Base-by-base conservation (phyloP, 2,113 vertebrate species). In the Struthidea cinerea region DNA sequence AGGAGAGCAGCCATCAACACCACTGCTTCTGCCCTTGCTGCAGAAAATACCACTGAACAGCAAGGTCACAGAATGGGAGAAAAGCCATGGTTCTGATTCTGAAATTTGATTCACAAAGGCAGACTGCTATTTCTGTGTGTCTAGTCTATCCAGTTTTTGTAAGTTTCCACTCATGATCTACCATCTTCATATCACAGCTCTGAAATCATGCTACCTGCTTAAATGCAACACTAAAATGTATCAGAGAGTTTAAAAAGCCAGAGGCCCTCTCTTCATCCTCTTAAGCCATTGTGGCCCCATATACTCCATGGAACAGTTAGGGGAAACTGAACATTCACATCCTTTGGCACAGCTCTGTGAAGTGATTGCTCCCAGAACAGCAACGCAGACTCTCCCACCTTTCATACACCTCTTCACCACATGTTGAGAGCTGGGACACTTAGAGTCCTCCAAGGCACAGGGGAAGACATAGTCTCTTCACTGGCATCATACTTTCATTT, bases 121-220 rank as follows among this genome's bases (percentile, higher is more conserved):
- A 80, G 28, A 52, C 11, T 39, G 6, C 6, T 85, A 17, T 13
- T 80, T 84, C 19, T 39, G 6, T 20, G 12, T 28, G 27, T 68
- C 24, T 33, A 32, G 13, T 24, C 8, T 32, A 10, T 33, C 33
- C 33, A 41, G 6, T n/a, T 86, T 70, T 67, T 44, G 4, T 41
- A 56, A 55, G 21, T 63, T 78, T 67, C 39, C 12, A 22, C 3
- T 56, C 23, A 42, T 22, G 10, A 63, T 46, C 59, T 85, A 68
- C 10, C 19, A 33, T 37, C 13, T 57, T 32, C 5, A 0, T 41
- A 46, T 14, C 22, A 49, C 0, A 0, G 11, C 18, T 77, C 23
- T 55, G 39, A 77, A 56, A 77, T 41, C 0, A 1, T 39, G 13
- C 9, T 64, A 49, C 13, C 22, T 33, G 27, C 16, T 42, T 63